A percentile compares a stretch with the other conserved stretches of the same genome.
Evolutionary conservation across 2,797 vertebrate genomes (phyloP).

Genomic region (Takifugu ocellatus): DNA sequence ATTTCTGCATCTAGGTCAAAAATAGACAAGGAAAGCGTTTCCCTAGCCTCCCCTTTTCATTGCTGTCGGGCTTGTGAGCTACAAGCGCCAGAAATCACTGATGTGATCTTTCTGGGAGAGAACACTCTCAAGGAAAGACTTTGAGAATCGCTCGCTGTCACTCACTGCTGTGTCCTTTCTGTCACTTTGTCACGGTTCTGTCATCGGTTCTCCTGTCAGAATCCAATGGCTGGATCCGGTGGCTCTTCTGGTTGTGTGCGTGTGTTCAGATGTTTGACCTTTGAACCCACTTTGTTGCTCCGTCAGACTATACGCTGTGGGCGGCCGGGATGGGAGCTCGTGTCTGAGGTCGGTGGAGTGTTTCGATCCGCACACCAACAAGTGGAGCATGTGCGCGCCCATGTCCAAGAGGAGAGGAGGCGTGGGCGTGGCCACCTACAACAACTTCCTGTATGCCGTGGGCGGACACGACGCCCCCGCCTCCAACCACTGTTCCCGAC

Average conservation of each 20-base stretch:
- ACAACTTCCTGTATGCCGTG: conserved; percentile 91
- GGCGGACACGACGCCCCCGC: conserved; percentile 96
- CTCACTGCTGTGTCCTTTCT: conserved; percentile 20
- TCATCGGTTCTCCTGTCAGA: conserved; percentile 7
- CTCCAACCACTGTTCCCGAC: conserved; percentile 91
- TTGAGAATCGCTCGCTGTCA: conserved; percentile 25
- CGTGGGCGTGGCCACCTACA: conserved; percentile 91
- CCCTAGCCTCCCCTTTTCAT: conserved; percentile 49
- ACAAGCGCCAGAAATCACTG: conserved; percentile 35
- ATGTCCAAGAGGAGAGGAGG: conserved; percentile 95
- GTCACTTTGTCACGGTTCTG: conserved; percentile 15
- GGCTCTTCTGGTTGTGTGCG: background rate
- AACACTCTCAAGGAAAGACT: conserved; percentile 34
- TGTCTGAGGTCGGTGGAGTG: conserved; percentile 96
- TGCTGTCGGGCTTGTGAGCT: conserved; percentile 44
- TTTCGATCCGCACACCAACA: conserved; percentile 97
- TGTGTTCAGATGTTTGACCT: background rate
- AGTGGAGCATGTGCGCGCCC: conserved; percentile 91
- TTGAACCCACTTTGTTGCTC: background rate
- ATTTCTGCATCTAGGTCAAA: conserved; percentile 69
- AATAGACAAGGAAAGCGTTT: conserved; percentile 64
- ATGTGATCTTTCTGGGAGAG: conserved; percentile 45
- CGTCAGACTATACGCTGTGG: conserved; percentile 88
- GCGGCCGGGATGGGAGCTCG: conserved; percentile 93
- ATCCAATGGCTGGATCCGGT: conserved; percentile 5